Base-by-base conservation (phyloP, 2,113 vertebrate species). In the Urocolius indicus region DNA sequence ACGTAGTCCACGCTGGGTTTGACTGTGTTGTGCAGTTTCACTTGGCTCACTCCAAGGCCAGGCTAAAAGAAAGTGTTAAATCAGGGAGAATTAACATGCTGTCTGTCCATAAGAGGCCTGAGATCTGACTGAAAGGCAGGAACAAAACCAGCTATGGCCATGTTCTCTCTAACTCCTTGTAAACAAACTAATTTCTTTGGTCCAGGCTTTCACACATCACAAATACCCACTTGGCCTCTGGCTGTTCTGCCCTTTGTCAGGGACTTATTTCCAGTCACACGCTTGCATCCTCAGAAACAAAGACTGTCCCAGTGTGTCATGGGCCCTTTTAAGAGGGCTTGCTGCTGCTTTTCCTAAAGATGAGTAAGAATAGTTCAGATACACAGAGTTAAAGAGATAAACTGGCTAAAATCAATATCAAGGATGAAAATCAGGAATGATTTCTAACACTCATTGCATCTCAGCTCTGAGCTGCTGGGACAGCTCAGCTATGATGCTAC, bases 1-100 rank as follows among this genome's bases (percentile, higher is more conserved):
- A 99, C 98, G 3, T 98, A 98, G 95, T 99, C 99, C 38, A 99
- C 97, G 3, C 99, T 99, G 94, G 99, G 99, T 92, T 98, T 99
- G 78, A 99, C 98, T 91, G 99, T 75, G 43, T 89, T 95, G 32
- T 98, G 97, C 16, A 99, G 90, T 36, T 98, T 97, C 36, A 98
- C 98, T 91, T 98, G 98, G 36, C 95, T 97, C 66, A 98, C 96
- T 43, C 97, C 98, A 63, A 98, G 96, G 80, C 97, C 93, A 82
- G 98, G 97, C 98, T 98, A 75, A 49, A 81, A 94, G 16, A 91
- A 77, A 66, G 67, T 7, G 9, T 94, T 78, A 66, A 27, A 84
- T 57, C 21, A 23, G 24, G 10, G 41, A 76, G 30, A 75, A 74
- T 67, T 46, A 32, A 21, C 29, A 17, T 66, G 58, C 41, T 79